phyloP scores from a whole-genome alignment of 2,113 vertebrate genomes.

The Setophaga kirtlandii region DNA sequence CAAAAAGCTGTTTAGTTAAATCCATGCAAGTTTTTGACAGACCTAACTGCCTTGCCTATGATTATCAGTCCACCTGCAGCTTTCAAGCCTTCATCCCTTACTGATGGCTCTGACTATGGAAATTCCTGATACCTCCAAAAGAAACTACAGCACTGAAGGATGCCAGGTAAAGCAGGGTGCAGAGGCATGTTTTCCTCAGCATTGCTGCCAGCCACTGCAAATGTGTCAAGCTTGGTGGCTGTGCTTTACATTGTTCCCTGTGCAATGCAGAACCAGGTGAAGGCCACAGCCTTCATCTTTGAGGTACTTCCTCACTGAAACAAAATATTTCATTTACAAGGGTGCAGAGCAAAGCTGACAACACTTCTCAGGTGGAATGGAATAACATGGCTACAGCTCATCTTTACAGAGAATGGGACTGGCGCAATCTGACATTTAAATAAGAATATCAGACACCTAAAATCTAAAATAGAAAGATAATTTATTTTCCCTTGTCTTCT shows the following conservation, averaged over 20 bases:
- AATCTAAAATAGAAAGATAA: not conserved
- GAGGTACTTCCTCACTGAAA: not conserved
- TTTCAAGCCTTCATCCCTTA: not conserved
- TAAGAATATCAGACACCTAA: not conserved
- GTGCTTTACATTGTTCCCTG: not conserved
- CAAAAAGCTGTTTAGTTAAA: not conserved
- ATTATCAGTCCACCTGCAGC: not conserved
- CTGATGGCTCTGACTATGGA: not conserved
- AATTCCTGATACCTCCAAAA: not conserved
- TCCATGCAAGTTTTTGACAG: not conserved
- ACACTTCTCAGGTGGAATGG: not conserved
- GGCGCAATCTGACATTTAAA: not conserved
- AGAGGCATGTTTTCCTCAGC: not conserved
- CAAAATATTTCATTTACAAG: not conserved
- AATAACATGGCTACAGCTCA: not conserved
- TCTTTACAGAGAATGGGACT: not conserved
- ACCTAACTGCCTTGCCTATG: not conserved
- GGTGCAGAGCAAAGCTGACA: not conserved
- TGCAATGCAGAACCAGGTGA: not conserved
- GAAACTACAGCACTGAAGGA: not conserved
- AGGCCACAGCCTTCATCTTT: not conserved
- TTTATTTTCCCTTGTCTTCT: not conserved
- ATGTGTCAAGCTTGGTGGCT: not conserved
- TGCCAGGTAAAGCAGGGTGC: not conserved
- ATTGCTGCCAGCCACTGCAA: not conserved